phyloP scores from a whole-genome alignment of 2,797 vertebrate genomes.

The Myotis vivesi region DNA sequence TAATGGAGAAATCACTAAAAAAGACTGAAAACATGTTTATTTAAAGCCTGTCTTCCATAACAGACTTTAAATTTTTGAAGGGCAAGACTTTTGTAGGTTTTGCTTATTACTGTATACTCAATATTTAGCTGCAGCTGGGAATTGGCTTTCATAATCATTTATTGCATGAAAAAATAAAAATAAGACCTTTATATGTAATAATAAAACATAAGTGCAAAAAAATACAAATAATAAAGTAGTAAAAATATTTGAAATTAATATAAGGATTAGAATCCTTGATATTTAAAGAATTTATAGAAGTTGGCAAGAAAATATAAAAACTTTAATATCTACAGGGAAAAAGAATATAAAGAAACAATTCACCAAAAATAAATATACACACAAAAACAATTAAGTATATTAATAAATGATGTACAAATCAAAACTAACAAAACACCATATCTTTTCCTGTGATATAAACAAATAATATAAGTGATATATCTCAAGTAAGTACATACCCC shows the following conservation, averaged over 20 bases:
- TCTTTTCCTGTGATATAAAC: constrained; percentile 5
- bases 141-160: constrained; percentile 25
- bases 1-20: background rate
- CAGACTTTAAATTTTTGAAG: constrained; percentile 5
- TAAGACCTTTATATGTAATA: constrained; percentile 9
- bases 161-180: constrained; percentile 18
- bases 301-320: constrained; percentile 1
- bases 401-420: background rate
- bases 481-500: background rate
- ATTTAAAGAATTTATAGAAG: constrained; percentile 38
- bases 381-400: background rate
- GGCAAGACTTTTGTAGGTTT: background rate
- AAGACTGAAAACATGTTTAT: background rate
- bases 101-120: background rate
- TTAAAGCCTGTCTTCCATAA: background rate
- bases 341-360: background rate
- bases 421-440: background rate
- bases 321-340: background rate
- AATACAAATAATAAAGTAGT: constrained; percentile 2
- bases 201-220: constrained; percentile 2
- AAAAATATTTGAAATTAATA: background rate
- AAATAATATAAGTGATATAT: constrained; percentile 11
- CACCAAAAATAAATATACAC: background rate
- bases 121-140: background rate
- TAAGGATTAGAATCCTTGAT: constrained; percentile 1